Evolutionary conservation across 2,888 invertebrate species (phyloP), one percentile per base, ranked within the genome.

Genomic region (Branchipolynoe longqiensis): DNA sequence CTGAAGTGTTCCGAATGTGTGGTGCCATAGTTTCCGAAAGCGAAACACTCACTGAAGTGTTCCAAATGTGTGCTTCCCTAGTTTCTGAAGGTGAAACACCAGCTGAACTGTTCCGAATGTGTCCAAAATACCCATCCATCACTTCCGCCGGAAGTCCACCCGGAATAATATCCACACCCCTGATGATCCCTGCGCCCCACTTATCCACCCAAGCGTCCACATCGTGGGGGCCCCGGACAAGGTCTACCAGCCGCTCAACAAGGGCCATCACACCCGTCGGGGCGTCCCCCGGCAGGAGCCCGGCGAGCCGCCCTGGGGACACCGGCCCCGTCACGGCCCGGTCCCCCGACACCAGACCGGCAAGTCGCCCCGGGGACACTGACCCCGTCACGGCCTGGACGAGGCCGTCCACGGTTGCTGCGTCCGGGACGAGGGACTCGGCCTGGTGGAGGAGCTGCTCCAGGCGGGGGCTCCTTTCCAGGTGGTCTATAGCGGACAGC

Each of bases 371-470:
- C 28, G 48, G 78, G 78, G 41, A 22, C 0, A 78, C 14, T 0
- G 25, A 3, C 41, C 48, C 2, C 6, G 48, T 25, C 25, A 78
- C 48, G 54, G 1, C 28, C 0, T 41, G 18, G 41, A 78, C 48
- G 78, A 78, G 48, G 4, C 78, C 28, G 28, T 78, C 78, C 3
- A 48, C 78, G 31, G 41, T 28, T 33, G 25, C 78, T 25, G 1
- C 41, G 28, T 78, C 78, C 18, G 78, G 78, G 14, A 78, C 48
- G n/a, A 48, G 12, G 4, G 48, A 12, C 28, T 78, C 78, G 41
- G 64, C 64, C 38, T 54, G 54, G 25, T 62, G 25, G 31, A 83
- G 38, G 64, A 83, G 38, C 40, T 83, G 62, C 38, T 83, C 83
- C 40, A 83, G 25, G n/a, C 62, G 22, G 8, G 83, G 83, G 40